A percentile compares a stretch with the other conserved stretches of the same genome.
These are phyloP conservation scores for Turritopsis rubra DNA, from an alignment of 30 jellyfish, hydroid and myxozoan species.

Conservation along the genomic window DNA sequence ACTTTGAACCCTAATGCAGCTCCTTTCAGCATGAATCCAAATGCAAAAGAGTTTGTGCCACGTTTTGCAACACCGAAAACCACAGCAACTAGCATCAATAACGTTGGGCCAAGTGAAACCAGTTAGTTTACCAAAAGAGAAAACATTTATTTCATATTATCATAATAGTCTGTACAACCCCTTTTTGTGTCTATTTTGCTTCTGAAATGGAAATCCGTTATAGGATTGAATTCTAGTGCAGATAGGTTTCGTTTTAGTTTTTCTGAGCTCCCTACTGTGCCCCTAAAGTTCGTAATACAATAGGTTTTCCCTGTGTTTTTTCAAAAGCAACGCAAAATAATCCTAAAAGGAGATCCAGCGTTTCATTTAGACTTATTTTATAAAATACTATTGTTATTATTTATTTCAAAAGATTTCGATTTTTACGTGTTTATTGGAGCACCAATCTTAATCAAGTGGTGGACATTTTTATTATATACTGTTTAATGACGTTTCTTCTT, in stretches of 20 bases:
- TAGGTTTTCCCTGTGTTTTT: neutral
- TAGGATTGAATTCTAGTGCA: neutral
- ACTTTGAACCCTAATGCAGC: constrained; percentile 33
- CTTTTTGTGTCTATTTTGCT: neutral
- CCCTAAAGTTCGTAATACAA: neutral
- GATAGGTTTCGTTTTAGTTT: neutral
- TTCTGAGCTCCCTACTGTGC: neutral
- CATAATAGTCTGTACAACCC: neutral
- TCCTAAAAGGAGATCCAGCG: neutral
- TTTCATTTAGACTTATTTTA: neutral
- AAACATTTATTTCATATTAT: neutral
- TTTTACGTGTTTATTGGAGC: neutral
- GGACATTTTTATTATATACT: neutral
- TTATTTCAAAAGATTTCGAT: neutral
- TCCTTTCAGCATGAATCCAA: constrained; percentile 40
- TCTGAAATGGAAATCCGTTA: neutral
- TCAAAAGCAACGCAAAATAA: neutral
- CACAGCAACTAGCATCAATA: neutral
- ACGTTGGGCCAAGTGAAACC: neutral
- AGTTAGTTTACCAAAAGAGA: neutral
- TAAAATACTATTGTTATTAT: neutral
- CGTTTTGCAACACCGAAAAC: neutral
- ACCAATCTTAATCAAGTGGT: neutral
- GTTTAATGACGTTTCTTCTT: neutral
- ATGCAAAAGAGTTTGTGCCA: constrained; percentile 75